phyloP scores from a whole-genome alignment of 2,113 vertebrate species.

The Campylomormyrus tamandua region DNA sequence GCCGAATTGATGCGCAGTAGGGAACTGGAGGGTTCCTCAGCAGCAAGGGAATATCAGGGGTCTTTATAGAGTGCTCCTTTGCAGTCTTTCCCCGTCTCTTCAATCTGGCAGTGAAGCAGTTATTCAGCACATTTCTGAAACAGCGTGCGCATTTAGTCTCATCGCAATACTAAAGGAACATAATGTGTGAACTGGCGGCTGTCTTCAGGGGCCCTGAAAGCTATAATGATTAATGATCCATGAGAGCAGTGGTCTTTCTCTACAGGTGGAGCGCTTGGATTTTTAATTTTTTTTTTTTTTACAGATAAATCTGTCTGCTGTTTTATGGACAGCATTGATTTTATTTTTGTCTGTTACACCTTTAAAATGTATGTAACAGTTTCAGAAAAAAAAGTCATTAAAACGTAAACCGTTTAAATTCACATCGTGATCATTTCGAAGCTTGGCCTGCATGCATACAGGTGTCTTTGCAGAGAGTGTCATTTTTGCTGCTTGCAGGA shows the following conservation, averaged over 20 bases:
- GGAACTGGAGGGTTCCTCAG: neutral
- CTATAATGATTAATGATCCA: constrained; percentile 4
- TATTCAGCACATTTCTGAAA: neutral
- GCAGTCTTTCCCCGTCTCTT: neutral
- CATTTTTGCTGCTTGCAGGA: neutral
- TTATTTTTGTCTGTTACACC: neutral
- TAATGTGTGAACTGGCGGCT: neutral
- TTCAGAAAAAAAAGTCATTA: neutral
- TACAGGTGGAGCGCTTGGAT: neutral
- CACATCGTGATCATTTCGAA: neutral
- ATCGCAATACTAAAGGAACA: neutral
- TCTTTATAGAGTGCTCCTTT: neutral
- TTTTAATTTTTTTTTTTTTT: neutral
- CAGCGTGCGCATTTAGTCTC: neutral
- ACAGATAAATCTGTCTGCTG: neutral
- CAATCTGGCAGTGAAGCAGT: neutral
- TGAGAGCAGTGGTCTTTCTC: neutral
- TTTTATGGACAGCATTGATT: neutral
- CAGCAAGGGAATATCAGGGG: neutral
- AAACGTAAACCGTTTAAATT: neutral
- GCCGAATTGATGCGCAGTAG: neutral
- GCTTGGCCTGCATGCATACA: neutral
- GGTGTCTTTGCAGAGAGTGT: neutral
- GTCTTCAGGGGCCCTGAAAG: neutral
- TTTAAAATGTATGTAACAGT: neutral